Percentiles rank a stretch among this genome's conserved stretches.
Evolutionary conservation across 2,797 vertebrate genomes (phyloP).

Genomic region (Phoxinus dragarum): DNA sequence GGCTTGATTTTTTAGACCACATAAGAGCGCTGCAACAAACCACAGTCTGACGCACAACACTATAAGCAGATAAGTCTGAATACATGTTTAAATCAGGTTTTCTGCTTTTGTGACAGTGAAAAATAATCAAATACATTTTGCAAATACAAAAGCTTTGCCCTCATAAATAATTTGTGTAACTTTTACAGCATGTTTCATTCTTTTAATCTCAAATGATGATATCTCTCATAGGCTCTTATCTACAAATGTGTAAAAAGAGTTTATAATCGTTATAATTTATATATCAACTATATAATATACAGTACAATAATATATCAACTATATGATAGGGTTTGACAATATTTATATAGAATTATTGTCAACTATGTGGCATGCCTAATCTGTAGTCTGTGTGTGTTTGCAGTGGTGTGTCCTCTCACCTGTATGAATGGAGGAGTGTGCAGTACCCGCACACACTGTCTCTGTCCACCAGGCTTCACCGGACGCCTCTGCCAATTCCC

Average conservation of each 20-base stretch:
- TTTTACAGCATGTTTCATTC: background rate
- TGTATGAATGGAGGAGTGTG: slow-evolving; percentile 95
- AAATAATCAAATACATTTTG: background rate
- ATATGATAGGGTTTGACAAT: background rate
- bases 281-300: background rate
- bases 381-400: background rate
- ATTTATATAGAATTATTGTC: too few relatives aligned
- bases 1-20: slow-evolving; percentile 31
- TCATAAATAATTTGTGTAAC: background rate
- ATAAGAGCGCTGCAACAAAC: slow-evolving; percentile 35
- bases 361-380: background rate
- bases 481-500: slow-evolving; percentile 91
- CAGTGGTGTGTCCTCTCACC: slow-evolving; percentile 92
- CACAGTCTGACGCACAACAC: background rate
- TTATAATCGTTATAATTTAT: background rate
- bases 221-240: background rate
- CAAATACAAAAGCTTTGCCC: slow-evolving; percentile 14
- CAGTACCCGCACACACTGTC: slow-evolving; percentile 88
- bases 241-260: background rate
- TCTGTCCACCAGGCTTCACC: slow-evolving; percentile 88
- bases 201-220: background rate
- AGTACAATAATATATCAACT: background rate
- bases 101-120: slow-evolving; percentile 1
- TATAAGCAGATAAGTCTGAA: background rate
- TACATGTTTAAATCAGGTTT: slow-evolving; percentile 4